phyloP scores from a whole-genome alignment of 2,113 vertebrate genomes.

The Rhodinocichla rosea region DNA sequence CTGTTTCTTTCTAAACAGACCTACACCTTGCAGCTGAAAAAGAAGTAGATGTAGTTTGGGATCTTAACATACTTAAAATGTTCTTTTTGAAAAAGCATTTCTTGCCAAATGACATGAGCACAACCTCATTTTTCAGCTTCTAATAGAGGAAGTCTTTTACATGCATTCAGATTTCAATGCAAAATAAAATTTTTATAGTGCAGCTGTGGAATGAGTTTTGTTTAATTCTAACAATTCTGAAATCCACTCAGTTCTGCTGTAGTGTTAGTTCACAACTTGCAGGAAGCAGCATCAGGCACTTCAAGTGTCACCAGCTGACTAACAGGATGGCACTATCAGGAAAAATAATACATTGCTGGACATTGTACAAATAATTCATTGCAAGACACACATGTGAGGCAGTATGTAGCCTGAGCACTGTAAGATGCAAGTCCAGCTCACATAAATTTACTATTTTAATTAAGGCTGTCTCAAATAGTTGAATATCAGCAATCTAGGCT shows the following conservation, averaged over 20 bases:
- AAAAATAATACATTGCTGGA: neutral
- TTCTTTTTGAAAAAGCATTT: neutral
- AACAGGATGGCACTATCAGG: neutral
- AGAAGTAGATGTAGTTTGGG: neutral
- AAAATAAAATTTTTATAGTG: neutral
- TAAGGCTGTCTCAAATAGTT: neutral
- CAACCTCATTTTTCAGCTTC: neutral
- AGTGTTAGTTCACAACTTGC: neutral
- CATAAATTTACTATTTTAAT: neutral
- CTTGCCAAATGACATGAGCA: neutral
- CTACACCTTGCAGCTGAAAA: neutral
- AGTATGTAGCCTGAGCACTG: neutral
- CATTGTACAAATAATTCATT: neutral
- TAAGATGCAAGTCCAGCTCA: neutral
- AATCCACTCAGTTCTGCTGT: neutral
- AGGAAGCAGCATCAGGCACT: neutral
- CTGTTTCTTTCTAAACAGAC: neutral
- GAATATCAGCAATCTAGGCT: neutral
- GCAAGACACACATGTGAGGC: neutral
- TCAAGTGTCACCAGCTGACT: neutral
- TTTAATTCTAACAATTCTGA: neutral
- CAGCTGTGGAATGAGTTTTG: neutral
- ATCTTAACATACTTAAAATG: neutral
- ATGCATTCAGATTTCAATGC: neutral
- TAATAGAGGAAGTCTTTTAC: neutral